Evolutionary conservation across 2,113 vertebrate species (phyloP).

Genomic region (Thryonomys swinderianus): DNA sequence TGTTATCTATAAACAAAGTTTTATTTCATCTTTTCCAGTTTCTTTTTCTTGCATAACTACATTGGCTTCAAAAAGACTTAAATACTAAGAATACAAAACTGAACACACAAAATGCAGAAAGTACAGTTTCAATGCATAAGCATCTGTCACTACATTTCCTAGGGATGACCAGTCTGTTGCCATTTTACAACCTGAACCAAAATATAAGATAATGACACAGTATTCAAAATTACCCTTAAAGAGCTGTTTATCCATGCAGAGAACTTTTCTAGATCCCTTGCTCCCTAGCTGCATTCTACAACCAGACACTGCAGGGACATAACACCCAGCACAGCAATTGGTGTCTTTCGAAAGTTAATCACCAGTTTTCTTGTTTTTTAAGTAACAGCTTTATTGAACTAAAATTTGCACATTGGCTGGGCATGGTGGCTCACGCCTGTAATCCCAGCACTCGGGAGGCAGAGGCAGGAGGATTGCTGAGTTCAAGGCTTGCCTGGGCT

Average conservation of each 20-base stretch:
- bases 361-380: too few relatives aligned
- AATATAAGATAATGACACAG: background rate
- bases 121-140: background rate
- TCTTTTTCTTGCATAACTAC: background rate
- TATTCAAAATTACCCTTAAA: background rate
- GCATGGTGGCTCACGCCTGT: too few relatives aligned
- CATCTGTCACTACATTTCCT: background rate
- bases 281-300: background rate
- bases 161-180: background rate
- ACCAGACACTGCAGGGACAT: too few relatives aligned
- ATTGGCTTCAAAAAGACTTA: background rate
- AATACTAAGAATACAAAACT: background rate
- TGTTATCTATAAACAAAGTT: background rate
- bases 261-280: background rate
- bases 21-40: background rate
- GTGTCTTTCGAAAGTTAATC: too few relatives aligned
- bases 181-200: background rate
- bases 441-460: too few relatives aligned
- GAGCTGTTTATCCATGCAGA: background rate
- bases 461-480: too few relatives aligned
- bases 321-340: too few relatives aligned
- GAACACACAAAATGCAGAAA: constrained; percentile 1
- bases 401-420: too few relatives aligned
- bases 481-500: too few relatives aligned
- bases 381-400: too few relatives aligned